These are phyloP conservation scores for Erythrocercus mccallii DNA, from an alignment of 2,113 vertebrate species.

Conservation along the genomic window DNA sequence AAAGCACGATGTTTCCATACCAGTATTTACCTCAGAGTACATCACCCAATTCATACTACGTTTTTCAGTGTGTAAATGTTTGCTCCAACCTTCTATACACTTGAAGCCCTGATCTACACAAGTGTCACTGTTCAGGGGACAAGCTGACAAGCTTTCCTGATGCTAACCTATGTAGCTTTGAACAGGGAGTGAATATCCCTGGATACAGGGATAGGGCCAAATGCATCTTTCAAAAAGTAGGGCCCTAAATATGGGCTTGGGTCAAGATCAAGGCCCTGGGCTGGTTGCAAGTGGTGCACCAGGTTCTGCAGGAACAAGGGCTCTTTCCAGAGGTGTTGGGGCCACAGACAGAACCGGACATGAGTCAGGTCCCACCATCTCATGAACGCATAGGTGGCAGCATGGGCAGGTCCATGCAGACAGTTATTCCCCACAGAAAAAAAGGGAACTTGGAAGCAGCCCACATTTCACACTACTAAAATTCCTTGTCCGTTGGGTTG, in stretches of 20 bases:
- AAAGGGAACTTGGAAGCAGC: neutral
- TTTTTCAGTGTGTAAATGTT: neutral
- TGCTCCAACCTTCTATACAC: neutral
- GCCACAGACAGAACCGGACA: neutral
- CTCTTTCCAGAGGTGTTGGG: accelerated
- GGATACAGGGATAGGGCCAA: neutral
- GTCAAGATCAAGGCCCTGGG: neutral
- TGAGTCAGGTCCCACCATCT: accelerated
- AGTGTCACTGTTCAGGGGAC: neutral
- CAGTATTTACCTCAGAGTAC: neutral
- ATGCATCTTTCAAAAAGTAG: accelerated
- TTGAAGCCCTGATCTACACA: neutral
- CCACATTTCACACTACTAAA: neutral
- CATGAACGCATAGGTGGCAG: neutral
- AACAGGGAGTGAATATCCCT: neutral
- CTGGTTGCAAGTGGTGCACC: neutral
- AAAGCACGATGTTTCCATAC: neutral
- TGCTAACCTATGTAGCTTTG: neutral
- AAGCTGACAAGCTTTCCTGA: neutral
- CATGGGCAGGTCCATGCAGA: neutral
- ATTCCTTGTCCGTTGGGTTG: neutral
- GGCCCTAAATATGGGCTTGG: neutral
- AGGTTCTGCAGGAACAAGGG: neutral
- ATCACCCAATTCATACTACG: neutral
- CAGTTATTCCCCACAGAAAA: neutral